Evolutionary conservation across 2,113 vertebrate species (phyloP).

Genomic region (Sterrhoptilus dennistouni): DNA sequence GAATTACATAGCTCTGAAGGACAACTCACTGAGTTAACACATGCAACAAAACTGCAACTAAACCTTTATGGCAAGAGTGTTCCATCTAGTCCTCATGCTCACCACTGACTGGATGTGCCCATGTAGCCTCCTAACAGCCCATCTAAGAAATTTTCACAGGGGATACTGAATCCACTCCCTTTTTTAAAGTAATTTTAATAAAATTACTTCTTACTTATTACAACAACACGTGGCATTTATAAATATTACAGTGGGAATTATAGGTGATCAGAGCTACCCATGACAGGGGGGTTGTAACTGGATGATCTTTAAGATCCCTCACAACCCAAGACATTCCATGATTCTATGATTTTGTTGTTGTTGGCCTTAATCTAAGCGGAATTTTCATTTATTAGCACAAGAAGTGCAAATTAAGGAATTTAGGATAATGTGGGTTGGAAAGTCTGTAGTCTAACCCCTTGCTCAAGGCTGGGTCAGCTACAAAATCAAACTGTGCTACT

Average conservation of each 20-base stretch:
- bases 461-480: not conserved
- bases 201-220: not conserved
- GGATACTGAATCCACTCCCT: not conserved
- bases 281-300: not conserved
- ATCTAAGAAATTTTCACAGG: not conserved
- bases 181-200: not conserved
- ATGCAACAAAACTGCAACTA: not conserved
- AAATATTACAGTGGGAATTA: not conserved
- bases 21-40: not conserved
- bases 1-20: not conserved
- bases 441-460: not conserved
- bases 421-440: not conserved
- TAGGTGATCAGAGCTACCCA: not conserved
- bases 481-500: not conserved
- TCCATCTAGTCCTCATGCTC: not conserved
- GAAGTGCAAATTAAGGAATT: not conserved
- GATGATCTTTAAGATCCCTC: not conserved
- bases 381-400: not conserved
- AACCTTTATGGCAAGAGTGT: not conserved
- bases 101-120: not conserved
- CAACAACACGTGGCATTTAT: not conserved
- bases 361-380: not conserved
- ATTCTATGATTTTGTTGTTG: not conserved
- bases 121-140: not conserved
- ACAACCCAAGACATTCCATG: not conserved